These are phyloP conservation scores for Drosophila paranaensis DNA, from an alignment of 2,888 invertebrate species.

Conservation along the genomic window DNA sequence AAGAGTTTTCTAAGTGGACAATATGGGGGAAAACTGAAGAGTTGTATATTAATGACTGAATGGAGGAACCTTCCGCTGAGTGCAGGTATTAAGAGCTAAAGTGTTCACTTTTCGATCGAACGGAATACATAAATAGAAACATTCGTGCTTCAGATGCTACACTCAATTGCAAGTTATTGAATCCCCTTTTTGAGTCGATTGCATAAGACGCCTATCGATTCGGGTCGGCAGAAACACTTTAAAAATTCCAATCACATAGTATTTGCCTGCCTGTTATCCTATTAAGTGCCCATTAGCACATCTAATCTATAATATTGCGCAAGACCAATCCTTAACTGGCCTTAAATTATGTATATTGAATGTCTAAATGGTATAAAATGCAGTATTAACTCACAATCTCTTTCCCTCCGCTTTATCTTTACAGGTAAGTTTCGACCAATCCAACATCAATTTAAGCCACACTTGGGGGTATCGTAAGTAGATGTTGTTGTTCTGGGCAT, in stretches of 20 bases:
- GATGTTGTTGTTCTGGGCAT: conserved; percentile 37
- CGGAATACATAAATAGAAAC: conserved; percentile 12
- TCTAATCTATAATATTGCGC: conserved; percentile 16
- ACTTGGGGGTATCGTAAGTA: conserved; percentile 64
- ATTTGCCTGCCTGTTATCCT: conserved; percentile 9
- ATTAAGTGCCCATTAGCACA: conserved; percentile 33
- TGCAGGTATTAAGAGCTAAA: conserved; percentile 12
- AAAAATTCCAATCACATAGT: no score
- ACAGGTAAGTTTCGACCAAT: conserved; percentile 61
- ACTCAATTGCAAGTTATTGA: conserved; percentile 10
- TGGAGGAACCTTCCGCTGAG: conserved; percentile 3
- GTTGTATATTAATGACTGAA: conserved; percentile 17
- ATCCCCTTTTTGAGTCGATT: neutral
- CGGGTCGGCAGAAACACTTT: neutral
- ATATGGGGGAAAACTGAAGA: conserved; percentile 15
- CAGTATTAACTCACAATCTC: conserved; percentile 44
- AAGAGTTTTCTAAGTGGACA: conserved; percentile 29
- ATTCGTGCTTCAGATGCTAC: neutral
- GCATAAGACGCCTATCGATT: neutral
- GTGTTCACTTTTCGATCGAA: neutral
- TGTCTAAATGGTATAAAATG: conserved; percentile 28
- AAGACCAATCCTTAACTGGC: conserved; percentile 31
- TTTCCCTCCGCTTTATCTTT: conserved; percentile 45
- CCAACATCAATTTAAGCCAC: conserved; percentile 38
- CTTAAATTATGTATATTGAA: conserved; percentile 30